These are phyloP conservation scores for Antheraea mylitta DNA, from an alignment of 1,140 invertebrate species.

Conservation along the genomic window DNA sequence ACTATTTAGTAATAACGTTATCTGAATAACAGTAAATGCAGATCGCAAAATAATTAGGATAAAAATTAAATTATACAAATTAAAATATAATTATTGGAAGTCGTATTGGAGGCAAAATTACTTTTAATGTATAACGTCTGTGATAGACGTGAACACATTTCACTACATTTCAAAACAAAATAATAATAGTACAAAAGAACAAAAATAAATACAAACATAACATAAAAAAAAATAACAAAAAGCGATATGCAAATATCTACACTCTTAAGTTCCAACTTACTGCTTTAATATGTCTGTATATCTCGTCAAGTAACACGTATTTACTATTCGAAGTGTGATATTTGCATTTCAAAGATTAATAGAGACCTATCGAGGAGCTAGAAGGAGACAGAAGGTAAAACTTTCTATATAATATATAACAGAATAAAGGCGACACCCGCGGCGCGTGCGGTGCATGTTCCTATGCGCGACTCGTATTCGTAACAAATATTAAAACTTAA, in stretches of 20 bases:
- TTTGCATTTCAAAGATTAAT: slow-evolving; percentile 64
- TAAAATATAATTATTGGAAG: slow-evolving; percentile 71
- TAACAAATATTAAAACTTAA: slow-evolving; percentile 59
- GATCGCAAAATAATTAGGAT: slow-evolving; percentile 63
- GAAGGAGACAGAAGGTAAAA: slow-evolving; percentile 44
- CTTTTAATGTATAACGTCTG: slow-evolving; percentile 36
- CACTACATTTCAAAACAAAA: slow-evolving; percentile 57
- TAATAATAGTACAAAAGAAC: slow-evolving; percentile 64
- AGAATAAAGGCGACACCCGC: slow-evolving; percentile 51
- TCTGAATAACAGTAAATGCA: slow-evolving; percentile 76
- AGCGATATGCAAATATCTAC: slow-evolving; percentile 72
- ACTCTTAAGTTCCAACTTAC: slow-evolving; percentile 13
- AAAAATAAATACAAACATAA: slow-evolving; percentile 78
- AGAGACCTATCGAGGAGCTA: slow-evolving; percentile 48
- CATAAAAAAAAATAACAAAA: slow-evolving; percentile 62
- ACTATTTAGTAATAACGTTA: slow-evolving; percentile 58
- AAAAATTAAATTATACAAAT: slow-evolving; percentile 72
- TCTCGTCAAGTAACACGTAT: not conserved
- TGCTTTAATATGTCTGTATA: not conserved
- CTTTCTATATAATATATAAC: slow-evolving; percentile 57
- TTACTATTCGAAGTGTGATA: slow-evolving; percentile 25
- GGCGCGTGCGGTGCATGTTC: slow-evolving; percentile 53
- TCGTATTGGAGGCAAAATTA: slow-evolving; percentile 65
- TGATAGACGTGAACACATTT: slow-evolving; percentile 45
- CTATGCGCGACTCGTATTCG: slow-evolving; percentile 23